phyloP scores from a whole-genome alignment of 2,797 vertebrate genomes.

The Myotis pilosus region DNA sequence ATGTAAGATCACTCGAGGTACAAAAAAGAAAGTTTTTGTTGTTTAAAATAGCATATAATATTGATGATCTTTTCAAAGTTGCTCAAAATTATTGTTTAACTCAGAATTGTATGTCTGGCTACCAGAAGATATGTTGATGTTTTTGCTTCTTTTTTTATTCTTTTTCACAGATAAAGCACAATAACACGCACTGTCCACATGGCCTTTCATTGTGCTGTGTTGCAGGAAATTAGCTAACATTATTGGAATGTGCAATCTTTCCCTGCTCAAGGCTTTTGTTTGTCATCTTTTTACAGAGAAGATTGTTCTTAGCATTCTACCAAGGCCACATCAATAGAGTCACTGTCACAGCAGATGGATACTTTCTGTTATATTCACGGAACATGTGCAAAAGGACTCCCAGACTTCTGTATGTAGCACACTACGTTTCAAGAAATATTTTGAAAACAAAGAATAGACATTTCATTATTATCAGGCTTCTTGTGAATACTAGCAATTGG shows the following conservation, averaged over 20 bases:
- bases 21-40: neutral
- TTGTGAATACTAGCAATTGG: neutral
- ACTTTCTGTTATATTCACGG: neutral
- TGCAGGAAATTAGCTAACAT: constrained; percentile 2
- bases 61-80: neutral
- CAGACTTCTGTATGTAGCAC: neutral
- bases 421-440: neutral
- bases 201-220: neutral
- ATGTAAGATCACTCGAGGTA: neutral
- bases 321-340: neutral
- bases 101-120: neutral
- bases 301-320: constrained; percentile 30
- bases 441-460: neutral
- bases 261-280: constrained; percentile 40
- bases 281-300: constrained; percentile 21
- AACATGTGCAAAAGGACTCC: neutral
- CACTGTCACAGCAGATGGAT: neutral
- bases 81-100: neutral
- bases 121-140: neutral
- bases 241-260: constrained; percentile 51
- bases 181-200: neutral
- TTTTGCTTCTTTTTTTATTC: neutral
- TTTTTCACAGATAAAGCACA: neutral
- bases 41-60: neutral
- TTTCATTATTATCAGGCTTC: neutral